Evolutionary conservation across 2,888 invertebrate species (phyloP), one percentile per base, ranked within the genome.

Genomic region (Xanthorhoe designata): DNA sequence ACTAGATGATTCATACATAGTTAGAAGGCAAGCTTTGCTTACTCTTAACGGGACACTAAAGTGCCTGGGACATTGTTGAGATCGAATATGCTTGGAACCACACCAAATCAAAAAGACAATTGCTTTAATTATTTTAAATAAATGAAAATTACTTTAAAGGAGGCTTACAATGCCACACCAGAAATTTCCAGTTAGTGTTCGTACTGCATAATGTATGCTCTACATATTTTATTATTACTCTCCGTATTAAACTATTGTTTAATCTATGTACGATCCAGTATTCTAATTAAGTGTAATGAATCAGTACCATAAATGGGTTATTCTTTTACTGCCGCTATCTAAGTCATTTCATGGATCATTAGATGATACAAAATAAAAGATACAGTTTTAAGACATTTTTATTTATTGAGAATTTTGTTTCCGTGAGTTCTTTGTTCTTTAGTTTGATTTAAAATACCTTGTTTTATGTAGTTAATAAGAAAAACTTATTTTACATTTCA

Each of bases 231-330:
- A 0, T 38, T 19, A 32, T 35, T 53, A 54, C 47, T 61, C 61
- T 32, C 5, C 7, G 32, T 32, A 32, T 7, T 32, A 5, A 4
- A 32, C 49, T 61, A 47, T 9, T 13, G 13, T 32, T 53, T 13
- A 54, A 51, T 47, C 52, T 54, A 15, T 61, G 35, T 47, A 3
- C 18, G 32, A 8, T 54, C 54, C 49, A 54, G 49, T 61, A 61
- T 35, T 42, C 38, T 42, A 42, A 42, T 62, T 62, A 62, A 29
- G 50, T 56, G 50, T 55, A 56, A 50, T 62, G 55, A 50, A 62
- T 62, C 50, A 49, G 61, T 62, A 55, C 38, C 49, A 62, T 62
- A 62, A 55, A 55, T 49, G 19, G 50, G 61, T 61, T 54, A 62
- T 56, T 62, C 50, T 55, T 62, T 62, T 50, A 62, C 38, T 38